Percentiles rank a stretch among this genome's conserved stretches.
phyloP scores from a whole-genome alignment of 2,888 invertebrate genomes.

The Agriotes lineatus region DNA sequence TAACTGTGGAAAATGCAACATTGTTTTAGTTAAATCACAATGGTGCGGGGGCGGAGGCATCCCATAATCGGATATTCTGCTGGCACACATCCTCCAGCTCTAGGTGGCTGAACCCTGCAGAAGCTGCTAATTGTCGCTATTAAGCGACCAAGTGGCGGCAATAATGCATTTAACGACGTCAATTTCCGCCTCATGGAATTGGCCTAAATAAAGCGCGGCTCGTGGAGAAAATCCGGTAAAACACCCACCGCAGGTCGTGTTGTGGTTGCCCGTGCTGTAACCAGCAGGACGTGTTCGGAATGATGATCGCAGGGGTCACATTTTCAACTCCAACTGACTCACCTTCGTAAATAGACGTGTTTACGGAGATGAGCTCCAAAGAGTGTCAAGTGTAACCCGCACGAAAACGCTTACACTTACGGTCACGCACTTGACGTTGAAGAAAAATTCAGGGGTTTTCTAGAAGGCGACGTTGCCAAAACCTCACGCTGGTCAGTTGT shows the following conservation, averaged over 20 bases:
- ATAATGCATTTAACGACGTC: slow-evolving; percentile 8
- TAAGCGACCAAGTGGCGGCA: slow-evolving; percentile 23
- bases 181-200: slow-evolving; percentile 25
- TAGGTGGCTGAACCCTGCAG: background rate
- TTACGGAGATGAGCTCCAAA: background rate
- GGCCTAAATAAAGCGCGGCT: slow-evolving; percentile 13
- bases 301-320: background rate
- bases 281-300: slow-evolving; percentile 35
- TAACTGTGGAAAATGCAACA: slow-evolving; percentile 20
- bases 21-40: slow-evolving; percentile 19
- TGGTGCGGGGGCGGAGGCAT: slow-evolving; percentile 4
- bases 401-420: too few relatives aligned
- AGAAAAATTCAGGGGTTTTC: too few relatives aligned
- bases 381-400: slow-evolving; percentile 7
- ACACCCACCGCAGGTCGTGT: slow-evolving; percentile 12
- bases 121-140: background rate
- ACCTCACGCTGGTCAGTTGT: too few relatives aligned
- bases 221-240: slow-evolving; percentile 14
- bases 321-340: slow-evolving; percentile 5
- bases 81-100: background rate
- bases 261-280: background rate
- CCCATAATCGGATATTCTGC: background rate
- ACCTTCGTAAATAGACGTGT: slow-evolving; percentile 6
- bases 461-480: too few relatives aligned
- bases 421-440: too few relatives aligned